Percentiles rank a stretch among this genome's conserved stretches.
Conservation (phyloP, 2,888 invertebrate genomes). For the Horisme vitalbata region DNA sequence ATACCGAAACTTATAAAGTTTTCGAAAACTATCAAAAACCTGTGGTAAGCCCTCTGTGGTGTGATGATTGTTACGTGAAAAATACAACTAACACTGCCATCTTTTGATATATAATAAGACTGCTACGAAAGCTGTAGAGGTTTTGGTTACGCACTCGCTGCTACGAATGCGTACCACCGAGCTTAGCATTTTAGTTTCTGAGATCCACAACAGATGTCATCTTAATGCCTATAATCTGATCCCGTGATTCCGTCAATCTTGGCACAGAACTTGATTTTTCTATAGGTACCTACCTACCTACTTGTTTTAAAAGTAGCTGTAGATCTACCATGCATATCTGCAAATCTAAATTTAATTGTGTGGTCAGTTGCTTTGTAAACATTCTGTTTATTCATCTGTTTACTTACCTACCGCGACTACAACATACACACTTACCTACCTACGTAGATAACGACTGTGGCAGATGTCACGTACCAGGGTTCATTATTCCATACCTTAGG, state of each 20-base stretch:
- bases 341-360: neutral
- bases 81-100: conserved; percentile 1
- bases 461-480: too few relatives aligned
- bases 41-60: too few relatives aligned
- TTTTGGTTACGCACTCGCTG: conserved; percentile 1
- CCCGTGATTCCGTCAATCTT: neutral
- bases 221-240: too few relatives aligned
- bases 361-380: neutral
- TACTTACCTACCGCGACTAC: too few relatives aligned
- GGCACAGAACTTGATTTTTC: neutral
- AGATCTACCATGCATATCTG: neutral
- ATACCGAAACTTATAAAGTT: too few relatives aligned
- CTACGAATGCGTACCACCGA: neutral
- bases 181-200: conserved; percentile 2
- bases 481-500: too few relatives aligned
- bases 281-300: neutral
- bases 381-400: neutral
- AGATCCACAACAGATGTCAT: conserved; percentile 21
- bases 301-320: too few relatives aligned
- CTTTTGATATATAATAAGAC: conserved; percentile 4
- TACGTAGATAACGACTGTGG: too few relatives aligned
- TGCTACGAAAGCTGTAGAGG: conserved; percentile 1
- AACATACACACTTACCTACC: too few relatives aligned
- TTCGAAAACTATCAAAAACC: too few relatives aligned
- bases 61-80: too few relatives aligned